phyloP scores from a whole-genome alignment of 2,888 invertebrate genomes.

The Apodemia hepburni region DNA sequence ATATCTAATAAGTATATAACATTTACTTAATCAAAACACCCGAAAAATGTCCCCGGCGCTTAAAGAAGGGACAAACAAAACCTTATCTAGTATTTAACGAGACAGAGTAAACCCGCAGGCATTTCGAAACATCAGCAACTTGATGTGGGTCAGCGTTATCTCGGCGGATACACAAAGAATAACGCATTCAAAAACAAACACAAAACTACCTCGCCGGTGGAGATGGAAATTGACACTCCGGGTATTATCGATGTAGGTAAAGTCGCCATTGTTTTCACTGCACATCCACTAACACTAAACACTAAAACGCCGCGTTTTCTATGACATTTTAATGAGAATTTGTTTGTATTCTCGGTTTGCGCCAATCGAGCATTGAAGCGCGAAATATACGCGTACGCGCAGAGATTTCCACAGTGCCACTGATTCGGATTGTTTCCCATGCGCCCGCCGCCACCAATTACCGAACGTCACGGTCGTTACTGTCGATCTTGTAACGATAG shows the following conservation, averaged over 20 bases:
- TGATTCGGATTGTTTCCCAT: constrained; percentile 48
- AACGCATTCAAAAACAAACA: constrained; percentile 54
- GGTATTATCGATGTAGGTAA: constrained; percentile 7
- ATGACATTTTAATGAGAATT: constrained; percentile 60
- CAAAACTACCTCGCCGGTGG: constrained; percentile 57
- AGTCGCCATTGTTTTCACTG: neutral
- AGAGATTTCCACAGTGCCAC: constrained; percentile 63
- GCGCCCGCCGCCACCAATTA: constrained; percentile 40
- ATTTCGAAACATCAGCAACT: constrained; percentile 1
- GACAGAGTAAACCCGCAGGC: neutral
- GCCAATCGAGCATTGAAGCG: constrained; percentile 37
- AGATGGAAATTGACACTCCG: constrained; percentile 20
- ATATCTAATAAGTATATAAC: no score
- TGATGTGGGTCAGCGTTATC: constrained; percentile 10
- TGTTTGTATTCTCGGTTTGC: constrained; percentile 22
- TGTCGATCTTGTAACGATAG: constrained; percentile 45
- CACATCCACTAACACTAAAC: constrained; percentile 30
- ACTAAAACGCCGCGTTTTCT: constrained; percentile 40
- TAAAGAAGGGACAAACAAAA: neutral
- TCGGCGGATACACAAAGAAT: constrained; percentile 15
- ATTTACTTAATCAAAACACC: no score
- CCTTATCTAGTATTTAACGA: constrained; percentile 4
- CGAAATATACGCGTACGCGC: constrained; percentile 66
- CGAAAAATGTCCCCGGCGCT: neutral
- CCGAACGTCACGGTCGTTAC: constrained; percentile 36